Evolutionary conservation across 2,113 vertebrate genomes (phyloP), one percentile per base, ranked within the genome.

Genomic region (Nesospiza acunhae): DNA sequence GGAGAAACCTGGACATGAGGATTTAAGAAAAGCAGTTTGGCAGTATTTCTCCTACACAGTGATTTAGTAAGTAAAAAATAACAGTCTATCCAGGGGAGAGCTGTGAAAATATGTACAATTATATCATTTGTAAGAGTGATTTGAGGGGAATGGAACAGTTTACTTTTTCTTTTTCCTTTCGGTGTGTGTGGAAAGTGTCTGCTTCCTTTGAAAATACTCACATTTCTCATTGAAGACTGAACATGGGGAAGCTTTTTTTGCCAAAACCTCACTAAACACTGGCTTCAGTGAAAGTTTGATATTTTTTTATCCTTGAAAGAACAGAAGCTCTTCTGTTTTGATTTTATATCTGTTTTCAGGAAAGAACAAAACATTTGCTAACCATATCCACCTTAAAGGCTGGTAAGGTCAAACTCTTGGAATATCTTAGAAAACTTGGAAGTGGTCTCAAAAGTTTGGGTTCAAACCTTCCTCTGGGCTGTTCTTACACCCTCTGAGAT

Each of bases 261-360:
- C 70, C 88, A 85, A 83, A 90, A 62, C 63, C 22, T 90, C 72
- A 46, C 46, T 66, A 64, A 90, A 86, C 63, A 74, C 23, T 13
- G 21, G 27, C 46, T 73, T 91, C 89, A 90, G 23, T 44, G 66
- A 62, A 91, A 90, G 70, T 72, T 33, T 74, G 75, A n/a, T 35
- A 14, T 74, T 82, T 66, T 85, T 83, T 80, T 44, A 73, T 73
- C 30, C 75, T 80, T 85, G 89, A 80, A 91, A 91, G 81, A 94
- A 87, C 49, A 91, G 69, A 87, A 85, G 42, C 22, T 87, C 63
- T 80, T 70, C n/a, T 87, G 39, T 26, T 87, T 88, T 87, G 79
- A 87, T 90, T 93, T 73, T 55, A 46, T 68, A 44, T 87, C 72
- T 80, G 55, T 63, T 91, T 82, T 73, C 62, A 35, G 42, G 42